Evolutionary conservation across 2,888 invertebrate genomes (phyloP).

Genomic region (Tetropium fuscum): DNA sequence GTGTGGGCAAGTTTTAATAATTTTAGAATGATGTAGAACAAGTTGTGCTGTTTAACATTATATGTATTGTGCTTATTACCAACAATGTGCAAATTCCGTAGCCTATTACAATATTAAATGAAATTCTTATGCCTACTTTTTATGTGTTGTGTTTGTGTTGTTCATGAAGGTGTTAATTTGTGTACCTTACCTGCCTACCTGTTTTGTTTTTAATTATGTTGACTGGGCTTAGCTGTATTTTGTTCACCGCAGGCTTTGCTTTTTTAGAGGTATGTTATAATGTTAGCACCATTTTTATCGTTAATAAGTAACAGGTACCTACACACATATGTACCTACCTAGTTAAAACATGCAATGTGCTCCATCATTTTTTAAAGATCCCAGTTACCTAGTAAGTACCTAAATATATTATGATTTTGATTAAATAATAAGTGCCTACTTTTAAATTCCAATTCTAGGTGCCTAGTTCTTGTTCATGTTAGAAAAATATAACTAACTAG

Average conservation of each 20-base stretch:
- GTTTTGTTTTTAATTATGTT: slow-evolving; percentile 30
- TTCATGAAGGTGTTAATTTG: background rate
- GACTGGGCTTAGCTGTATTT: slow-evolving; percentile 38
- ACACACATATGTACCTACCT: too few species aligned
- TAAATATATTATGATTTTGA: too few species aligned
- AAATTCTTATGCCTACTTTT: slow-evolving; percentile 1
- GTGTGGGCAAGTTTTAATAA: too few species aligned
- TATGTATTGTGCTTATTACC: slow-evolving; percentile 4
- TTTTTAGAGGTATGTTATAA: slow-evolving; percentile 39
- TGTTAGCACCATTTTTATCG: background rate
- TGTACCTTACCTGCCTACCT: background rate
- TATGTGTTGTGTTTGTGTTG: slow-evolving; percentile 5
- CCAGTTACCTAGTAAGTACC: too few species aligned
- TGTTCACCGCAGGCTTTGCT: slow-evolving; percentile 38
- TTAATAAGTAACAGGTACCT: too few species aligned
- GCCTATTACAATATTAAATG: background rate
- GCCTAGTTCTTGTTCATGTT: too few species aligned
- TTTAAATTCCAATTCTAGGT: too few species aligned
- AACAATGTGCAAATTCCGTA: slow-evolving; percentile 5
- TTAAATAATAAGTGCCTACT: too few species aligned
- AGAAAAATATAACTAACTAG: too few species aligned
- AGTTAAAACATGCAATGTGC: too few species aligned
- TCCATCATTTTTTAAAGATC: too few species aligned
- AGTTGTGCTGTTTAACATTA: background rate
- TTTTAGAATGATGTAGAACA: too few species aligned